Conservation (phyloP, 1,140 invertebrate species). For the Episyrphus balteatus region DNA sequence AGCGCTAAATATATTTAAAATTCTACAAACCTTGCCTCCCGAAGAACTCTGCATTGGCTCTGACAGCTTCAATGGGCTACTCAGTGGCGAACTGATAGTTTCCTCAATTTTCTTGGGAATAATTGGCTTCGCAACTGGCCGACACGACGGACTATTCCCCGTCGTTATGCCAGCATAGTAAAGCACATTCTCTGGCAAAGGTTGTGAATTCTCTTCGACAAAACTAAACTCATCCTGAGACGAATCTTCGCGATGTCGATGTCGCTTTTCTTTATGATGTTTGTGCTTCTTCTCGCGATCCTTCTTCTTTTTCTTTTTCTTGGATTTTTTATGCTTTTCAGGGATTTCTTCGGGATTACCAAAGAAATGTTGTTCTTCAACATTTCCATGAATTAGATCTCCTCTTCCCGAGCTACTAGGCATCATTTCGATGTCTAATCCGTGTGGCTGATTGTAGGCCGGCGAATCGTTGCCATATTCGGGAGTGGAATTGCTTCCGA, state of each 20-base stretch:
- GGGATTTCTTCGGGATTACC: conserved; percentile 13
- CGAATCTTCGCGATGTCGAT: conserved; percentile 22
- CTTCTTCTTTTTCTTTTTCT: conserved; percentile 70
- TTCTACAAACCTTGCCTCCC: not conserved
- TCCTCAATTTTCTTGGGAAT: conserved; percentile 25
- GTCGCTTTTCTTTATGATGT: conserved; percentile 56
- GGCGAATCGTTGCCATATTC: conserved; percentile 45
- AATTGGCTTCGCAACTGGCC: conserved; percentile 26
- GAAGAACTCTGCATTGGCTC: not conserved
- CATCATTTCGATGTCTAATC: not conserved
- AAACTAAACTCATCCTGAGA: conserved; percentile 41
- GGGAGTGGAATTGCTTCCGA: conserved; percentile 56
- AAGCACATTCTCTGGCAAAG: conserved; percentile 34
- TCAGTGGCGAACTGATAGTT: not conserved
- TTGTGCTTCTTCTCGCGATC: conserved; percentile 56
- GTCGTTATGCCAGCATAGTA: conserved; percentile 33
- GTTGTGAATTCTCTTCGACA: conserved; percentile 28
- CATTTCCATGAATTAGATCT: not conserved
- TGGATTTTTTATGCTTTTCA: conserved; percentile 55
- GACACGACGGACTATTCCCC: conserved; percentile 32
- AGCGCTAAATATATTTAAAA: no score
- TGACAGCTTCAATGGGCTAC: not conserved
- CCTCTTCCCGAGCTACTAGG: not conserved
- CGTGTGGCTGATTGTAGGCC: conserved; percentile 5
- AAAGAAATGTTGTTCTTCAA: conserved; percentile 9